phyloP scores from a whole-genome alignment of 2,113 vertebrate genomes.

The Odontophorus gujanensis region DNA sequence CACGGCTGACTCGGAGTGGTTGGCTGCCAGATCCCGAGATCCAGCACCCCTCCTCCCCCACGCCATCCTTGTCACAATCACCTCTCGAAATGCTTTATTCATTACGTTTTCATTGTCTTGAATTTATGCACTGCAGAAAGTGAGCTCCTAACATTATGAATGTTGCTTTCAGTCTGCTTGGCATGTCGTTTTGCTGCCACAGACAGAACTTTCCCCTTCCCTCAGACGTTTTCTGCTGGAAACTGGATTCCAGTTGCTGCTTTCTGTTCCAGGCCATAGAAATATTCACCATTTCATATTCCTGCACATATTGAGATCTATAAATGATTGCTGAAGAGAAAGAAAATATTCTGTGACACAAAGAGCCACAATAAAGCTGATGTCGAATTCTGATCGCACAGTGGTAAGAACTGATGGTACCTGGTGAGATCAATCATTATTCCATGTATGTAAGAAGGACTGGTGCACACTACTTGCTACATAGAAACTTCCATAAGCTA shows the following conservation, averaged over 20 bases:
- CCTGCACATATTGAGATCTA: not conserved
- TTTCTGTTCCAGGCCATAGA: conserved; percentile 17
- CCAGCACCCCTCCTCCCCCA: not conserved
- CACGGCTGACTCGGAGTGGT: not conserved
- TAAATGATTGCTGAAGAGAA: not conserved
- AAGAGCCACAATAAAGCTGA: not conserved
- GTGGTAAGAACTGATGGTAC: not conserved
- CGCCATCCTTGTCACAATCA: conserved; percentile 47
- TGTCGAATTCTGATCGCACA: not conserved
- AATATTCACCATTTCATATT: not conserved
- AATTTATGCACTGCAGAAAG: conserved; percentile 46
- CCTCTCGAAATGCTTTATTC: conserved; percentile 45
- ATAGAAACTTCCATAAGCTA: not conserved
- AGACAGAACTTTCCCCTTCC: not conserved
- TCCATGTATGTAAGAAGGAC: not conserved
- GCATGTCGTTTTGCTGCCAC: conserved; percentile 3
- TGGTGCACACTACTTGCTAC: not conserved
- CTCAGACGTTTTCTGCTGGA: conserved; percentile 6
- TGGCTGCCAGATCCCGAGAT: not conserved
- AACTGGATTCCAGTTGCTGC: not conserved
- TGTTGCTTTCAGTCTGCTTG: conserved; percentile 31
- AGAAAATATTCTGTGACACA: not conserved
- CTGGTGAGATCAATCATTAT: not conserved
- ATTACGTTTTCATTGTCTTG: conserved; percentile 47
- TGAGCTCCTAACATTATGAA: conserved; percentile 17